Percentiles rank a stretch among this genome's conserved stretches.
phyloP scores from a whole-genome alignment of 2,113 vertebrate genomes.

The Crypturellus undulatus region DNA sequence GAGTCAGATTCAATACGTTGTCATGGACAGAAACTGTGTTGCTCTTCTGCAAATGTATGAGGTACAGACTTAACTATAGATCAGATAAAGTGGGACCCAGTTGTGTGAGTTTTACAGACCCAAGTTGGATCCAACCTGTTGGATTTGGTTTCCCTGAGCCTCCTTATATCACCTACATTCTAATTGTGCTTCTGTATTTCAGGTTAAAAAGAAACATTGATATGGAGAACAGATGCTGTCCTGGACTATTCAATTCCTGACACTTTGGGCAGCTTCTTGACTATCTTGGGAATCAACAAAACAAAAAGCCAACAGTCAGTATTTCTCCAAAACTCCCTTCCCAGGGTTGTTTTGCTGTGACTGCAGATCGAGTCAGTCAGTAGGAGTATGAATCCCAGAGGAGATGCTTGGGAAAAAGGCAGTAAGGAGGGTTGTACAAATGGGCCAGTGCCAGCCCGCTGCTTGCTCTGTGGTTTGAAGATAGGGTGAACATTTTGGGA shows the following conservation, averaged over 20 bases:
- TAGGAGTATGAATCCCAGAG: background rate
- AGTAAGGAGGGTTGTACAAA: background rate
- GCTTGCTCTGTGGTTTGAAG: background rate
- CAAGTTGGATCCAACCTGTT: background rate
- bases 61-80: background rate
- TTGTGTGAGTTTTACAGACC: background rate
- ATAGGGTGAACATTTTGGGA: background rate
- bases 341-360: constrained; percentile 11
- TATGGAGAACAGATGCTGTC: background rate
- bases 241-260: background rate
- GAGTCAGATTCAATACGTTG: rapidly evolving
- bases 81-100: background rate
- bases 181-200: background rate
- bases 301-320: background rate
- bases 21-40: background rate
- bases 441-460: background rate
- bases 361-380: constrained; percentile 24
- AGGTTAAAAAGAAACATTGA: background rate
- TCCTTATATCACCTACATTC: background rate
- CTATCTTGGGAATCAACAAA: background rate
- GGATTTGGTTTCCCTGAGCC: background rate
- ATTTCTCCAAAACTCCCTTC: background rate
- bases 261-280: background rate
- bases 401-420: background rate
- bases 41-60: background rate